These are phyloP conservation scores for Spisula solida DNA, from an alignment of 2,888 invertebrate species.

Conservation along the genomic window DNA sequence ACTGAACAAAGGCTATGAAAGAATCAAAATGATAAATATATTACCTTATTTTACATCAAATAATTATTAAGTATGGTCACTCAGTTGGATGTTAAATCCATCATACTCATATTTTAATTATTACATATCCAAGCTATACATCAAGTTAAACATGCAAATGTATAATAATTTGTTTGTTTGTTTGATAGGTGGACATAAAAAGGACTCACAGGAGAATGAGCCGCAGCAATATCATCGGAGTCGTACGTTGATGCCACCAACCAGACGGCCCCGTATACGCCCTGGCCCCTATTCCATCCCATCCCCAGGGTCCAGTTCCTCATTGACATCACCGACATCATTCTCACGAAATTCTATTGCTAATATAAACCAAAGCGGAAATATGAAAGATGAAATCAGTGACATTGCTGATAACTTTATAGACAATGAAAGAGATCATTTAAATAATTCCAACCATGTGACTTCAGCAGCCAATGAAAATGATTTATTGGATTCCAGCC, in stretches of 20 bases:
- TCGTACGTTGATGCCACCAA: constrained; percentile 40
- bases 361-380: constrained; percentile 29
- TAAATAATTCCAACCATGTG: constrained; percentile 13
- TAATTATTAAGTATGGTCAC: no score
- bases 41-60: no score
- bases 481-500: constrained; percentile 34
- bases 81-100: no score
- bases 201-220: constrained; percentile 35
- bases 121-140: no score
- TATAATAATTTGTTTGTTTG: constrained; percentile 9
- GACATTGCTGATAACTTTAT: constrained; percentile 43
- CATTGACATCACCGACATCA: constrained; percentile 33
- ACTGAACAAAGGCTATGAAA: no score
- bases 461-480: constrained; percentile 47
- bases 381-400: constrained; percentile 17
- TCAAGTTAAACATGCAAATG: no score
- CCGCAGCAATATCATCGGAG: constrained; percentile 30
- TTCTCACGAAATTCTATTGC: constrained; percentile 22
- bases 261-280: constrained; percentile 42
- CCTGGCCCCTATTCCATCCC: constrained; percentile 47
- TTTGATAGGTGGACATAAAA: constrained; percentile 41
- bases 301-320: constrained; percentile 25
- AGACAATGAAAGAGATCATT: constrained; percentile 31
- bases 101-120: no score
- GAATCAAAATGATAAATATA: no score